Percentiles rank a stretch among this genome's conserved stretches.
phyloP scores from a whole-genome alignment of 2,888 invertebrate species.

The Drosophila kuntzei region DNA sequence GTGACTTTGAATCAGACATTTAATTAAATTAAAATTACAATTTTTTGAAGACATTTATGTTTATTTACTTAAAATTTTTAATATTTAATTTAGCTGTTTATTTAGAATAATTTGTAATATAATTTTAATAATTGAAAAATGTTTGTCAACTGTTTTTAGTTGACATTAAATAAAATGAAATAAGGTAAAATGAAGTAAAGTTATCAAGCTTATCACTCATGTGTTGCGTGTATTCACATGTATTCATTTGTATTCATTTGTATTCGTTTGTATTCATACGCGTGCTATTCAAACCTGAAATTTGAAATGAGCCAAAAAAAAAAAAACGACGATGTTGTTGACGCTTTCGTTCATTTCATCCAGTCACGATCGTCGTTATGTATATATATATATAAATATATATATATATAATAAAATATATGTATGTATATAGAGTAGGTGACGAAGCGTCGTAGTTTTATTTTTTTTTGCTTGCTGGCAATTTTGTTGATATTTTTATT shows the following conservation, averaged over 20 bases:
- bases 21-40: too few species aligned
- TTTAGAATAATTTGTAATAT: too few species aligned
- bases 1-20: constrained; percentile 7
- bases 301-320: constrained; percentile 58
- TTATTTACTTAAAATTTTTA: too few species aligned
- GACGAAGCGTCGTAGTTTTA: constrained; percentile 59
- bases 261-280: constrained; percentile 33
- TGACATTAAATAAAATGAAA: too few species aligned
- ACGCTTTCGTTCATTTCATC: constrained; percentile 28
- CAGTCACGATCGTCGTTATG: constrained; percentile 62
- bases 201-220: constrained; percentile 15
- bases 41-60: too few species aligned
- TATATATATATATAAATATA: constrained; percentile 12
- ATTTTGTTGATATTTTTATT: constrained; percentile 47
- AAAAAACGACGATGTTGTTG: constrained; percentile 33
- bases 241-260: constrained; percentile 12
- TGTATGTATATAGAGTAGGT: constrained; percentile 43
- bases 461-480: constrained; percentile 39
- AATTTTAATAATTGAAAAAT: too few species aligned
- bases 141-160: too few species aligned
- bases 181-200: too few species aligned
- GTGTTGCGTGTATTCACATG: constrained; percentile 25
- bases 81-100: too few species aligned
- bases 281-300: constrained; percentile 72
- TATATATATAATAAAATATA: constrained; percentile 2